These are phyloP conservation scores for Urophycis tenuis DNA, from an alignment of 2,797 vertebrate species.

Conservation along the genomic window DNA sequence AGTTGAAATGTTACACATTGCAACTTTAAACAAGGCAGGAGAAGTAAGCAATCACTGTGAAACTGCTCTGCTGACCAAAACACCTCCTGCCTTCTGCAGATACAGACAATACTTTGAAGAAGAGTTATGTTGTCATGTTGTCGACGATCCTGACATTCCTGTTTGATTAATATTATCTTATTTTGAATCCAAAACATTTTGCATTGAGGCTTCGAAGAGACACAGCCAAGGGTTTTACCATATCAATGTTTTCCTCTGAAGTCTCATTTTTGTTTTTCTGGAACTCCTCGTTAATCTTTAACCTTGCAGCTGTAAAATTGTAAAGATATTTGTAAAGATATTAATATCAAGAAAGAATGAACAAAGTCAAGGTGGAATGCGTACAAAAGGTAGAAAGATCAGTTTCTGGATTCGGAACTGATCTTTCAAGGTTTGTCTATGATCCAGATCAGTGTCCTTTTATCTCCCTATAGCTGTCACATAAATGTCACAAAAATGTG, in stretches of 20 bases:
- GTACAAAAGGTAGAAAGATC: background rate
- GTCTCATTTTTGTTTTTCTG: conserved; percentile 78
- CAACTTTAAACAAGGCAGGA: background rate
- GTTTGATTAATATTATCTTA: conserved; percentile 1
- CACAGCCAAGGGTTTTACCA: conserved; percentile 62
- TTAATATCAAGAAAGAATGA: background rate
- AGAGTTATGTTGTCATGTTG: background rate
- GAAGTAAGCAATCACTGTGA: background rate
- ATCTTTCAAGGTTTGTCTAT: no score
- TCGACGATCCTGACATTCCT: background rate
- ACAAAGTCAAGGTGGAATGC: background rate
- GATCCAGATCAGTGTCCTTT: no score
- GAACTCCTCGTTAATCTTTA: conserved; percentile 93
- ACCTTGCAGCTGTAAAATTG: conserved; percentile 68
- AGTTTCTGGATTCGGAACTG: background rate
- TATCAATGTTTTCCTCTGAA: conserved; percentile 78
- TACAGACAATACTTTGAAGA: background rate
- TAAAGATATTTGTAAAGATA: conserved; percentile 5
- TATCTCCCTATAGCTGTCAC: background rate
- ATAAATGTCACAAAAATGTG: no score
- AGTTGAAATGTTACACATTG: no score
- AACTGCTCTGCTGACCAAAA: background rate
- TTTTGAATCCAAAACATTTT: background rate
- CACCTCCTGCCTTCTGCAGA: background rate
- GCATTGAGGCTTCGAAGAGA: background rate